Evolutionary conservation across 2,888 invertebrate species (phyloP), one percentile per base, ranked within the genome.

Genomic region (Cheilosia pagana): DNA sequence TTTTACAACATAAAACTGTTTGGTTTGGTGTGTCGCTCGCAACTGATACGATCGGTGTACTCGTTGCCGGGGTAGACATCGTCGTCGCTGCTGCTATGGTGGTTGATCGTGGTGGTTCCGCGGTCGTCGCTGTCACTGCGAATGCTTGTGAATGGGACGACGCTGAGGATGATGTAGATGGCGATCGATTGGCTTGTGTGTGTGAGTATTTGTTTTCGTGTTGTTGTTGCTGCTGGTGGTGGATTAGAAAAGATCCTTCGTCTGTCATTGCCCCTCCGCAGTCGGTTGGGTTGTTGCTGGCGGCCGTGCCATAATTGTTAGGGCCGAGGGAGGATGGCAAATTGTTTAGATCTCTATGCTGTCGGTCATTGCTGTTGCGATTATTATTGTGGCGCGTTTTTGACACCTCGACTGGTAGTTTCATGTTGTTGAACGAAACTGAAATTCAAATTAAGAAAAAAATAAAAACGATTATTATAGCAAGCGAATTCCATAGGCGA

Each of bases 11-110:
- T 87, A 88, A 88, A 86, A 90, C 90, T 88, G 90, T 88, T 88
- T 90, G 90, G 89, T 88, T 91, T 87, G 91, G 88, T 88, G 89
- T 88, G 89, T 90, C 91, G 88, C 89, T 91, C 88, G 88, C 90
- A 90, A 91, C 90, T 91, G 91, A 90, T 89, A 90, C 88, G 89
- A 90, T 90, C 88, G 90, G 88, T 78, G 88, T 88, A 86, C 87
- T 87, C 81, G 87, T 87, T 86, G 88, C 88, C 89, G 88, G 89
- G 88, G 89, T 89, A 87, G 88, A 87, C 89, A 89, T 88, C 87
- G 74, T 63, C 75, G 88, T 83, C 87, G 88, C 86, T 70, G 65
- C 68, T 52, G 50, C 55, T 75, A 67, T 83, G 52, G 83, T 83
- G 79, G 75, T 81, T 59, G 85, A 57, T 85, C 55, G 75, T 67